Evolutionary conservation across 2,888 invertebrate species (phyloP), one percentile per base, ranked within the genome.

Genomic region (Acleris emargana): DNA sequence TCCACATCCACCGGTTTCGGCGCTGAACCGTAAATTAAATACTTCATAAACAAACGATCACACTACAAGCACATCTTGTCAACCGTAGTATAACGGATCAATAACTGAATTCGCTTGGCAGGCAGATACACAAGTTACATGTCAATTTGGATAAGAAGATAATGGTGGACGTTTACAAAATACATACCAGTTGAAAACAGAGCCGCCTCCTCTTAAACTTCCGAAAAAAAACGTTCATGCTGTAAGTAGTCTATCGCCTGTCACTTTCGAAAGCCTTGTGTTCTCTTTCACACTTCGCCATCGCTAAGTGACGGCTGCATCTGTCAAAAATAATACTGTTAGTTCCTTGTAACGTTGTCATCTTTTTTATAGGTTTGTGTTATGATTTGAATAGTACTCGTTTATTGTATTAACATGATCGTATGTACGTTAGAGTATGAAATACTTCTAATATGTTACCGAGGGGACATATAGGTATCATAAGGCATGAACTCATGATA

Each of bases 221-320:
- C 61, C 47, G 60, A 51, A 57, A 66, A 66, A 20, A 51, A 66
- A 55, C 17, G 60, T 57, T 66, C 66, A 66, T 66, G 66, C 66
- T 66, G 66, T 66, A 66, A 66, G 60, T 51, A 43, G 51, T 66
- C 60, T 66, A 61, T 61, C 66, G 66, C 66, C 60, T 61, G 60
- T 57, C 60, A 51, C 51, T 61, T 57, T 66, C 51, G 55, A 66
- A 66, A 51, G 55, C 22, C 60, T 49, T 51, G 55, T 47, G 66
- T 43, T 55, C 64, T 64, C 60, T 50, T 45, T 61, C 66, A 61
- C 60, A 61, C 47, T 55, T 57, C 55, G 60, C 60, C 66, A 57
- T 66, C 55, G 55, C 55, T 60, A 57, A 60, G 43, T 25, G 57
- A 51, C 60, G 60, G 50, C 60, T 51, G 54, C 60, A 66, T 66